phyloP scores from a whole-genome alignment of 2,797 vertebrate species.

The Enteromius anoplus region DNA sequence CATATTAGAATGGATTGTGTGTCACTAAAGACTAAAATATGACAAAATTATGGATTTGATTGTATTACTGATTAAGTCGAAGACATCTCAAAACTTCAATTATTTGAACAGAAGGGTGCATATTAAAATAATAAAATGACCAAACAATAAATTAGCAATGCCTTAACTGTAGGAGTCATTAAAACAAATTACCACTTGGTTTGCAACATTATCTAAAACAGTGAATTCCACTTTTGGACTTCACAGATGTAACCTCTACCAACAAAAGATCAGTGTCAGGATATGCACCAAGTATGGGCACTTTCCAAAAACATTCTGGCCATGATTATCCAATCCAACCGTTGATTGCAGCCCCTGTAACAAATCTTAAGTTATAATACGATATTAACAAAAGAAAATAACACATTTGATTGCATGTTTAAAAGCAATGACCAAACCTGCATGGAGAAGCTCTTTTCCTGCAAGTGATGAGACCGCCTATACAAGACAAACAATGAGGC shows the following conservation, averaged over 20 bases:
- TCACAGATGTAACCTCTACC: not conserved
- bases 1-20: not conserved
- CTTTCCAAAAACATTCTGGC: not conserved
- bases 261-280: not conserved
- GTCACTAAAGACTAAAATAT: not conserved
- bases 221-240: not conserved
- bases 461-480: slow-evolving; percentile 66
- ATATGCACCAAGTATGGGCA: not conserved
- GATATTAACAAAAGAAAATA: slow-evolving; percentile 64
- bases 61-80: not conserved
- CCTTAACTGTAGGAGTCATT: not conserved
- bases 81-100: not conserved
- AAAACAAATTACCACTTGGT: not conserved
- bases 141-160: not conserved
- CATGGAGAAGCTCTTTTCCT: slow-evolving; percentile 58
- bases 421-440: slow-evolving; percentile 59
- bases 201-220: not conserved
- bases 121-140: not conserved
- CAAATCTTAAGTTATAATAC: slow-evolving; percentile 46
- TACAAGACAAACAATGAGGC: slow-evolving; percentile 63
- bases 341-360: slow-evolving; percentile 39
- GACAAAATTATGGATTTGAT: not conserved
- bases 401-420: slow-evolving; percentile 57
- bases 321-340: slow-evolving; percentile 29
- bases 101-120: not conserved